Base-by-base conservation (phyloP, 2,113 vertebrate genomes). In the Nerophis lumbriciformis region DNA sequence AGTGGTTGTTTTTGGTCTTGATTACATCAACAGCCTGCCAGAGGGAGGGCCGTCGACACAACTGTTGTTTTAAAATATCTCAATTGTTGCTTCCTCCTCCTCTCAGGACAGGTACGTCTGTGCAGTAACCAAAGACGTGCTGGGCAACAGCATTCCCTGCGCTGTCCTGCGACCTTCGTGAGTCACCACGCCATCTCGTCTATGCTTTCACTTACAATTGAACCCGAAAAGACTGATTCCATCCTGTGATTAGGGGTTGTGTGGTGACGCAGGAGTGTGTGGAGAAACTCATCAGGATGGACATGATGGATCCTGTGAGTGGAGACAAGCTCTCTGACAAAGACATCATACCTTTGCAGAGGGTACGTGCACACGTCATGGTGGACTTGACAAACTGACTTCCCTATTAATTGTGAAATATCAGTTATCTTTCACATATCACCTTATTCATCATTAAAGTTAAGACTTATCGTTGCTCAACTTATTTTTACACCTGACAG, bases 241-340 rank as follows among this genome's bases (percentile, higher is more conserved):
- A 8, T 69, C 9, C 12, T 53, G 4, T 71, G n/a, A 55, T 53
- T 50, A 78, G 94, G 2, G 94, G 94, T 0, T 66, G 85, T 0
- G 94, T 95, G 68, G 94, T 96, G 65, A 96, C 94, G 2, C 72
- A 93, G 65, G 94, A 95, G 82, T 96, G 93, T 48, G 93, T 96
- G 61, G 94, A 95, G 83, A 93, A 84, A 72, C 73, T 96, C 69
- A 94, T 96, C 77, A 90, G 84, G 71, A 93, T 91, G 75, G 94
- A 96, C 80, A 95, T 96, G 94, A 69, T 83, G 0, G 94, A 96
- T 66, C 94, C 94, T 0, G 55, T 94, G 55, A 90, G 73, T 0
- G 93, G 92, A 38, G 90, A 89, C 56, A 92, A 88, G 11, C 88
- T 96, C 44, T 83, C 72, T 0, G 92, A 94, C 45, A 91, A 75